Evolutionary conservation across 2,888 invertebrate species (phyloP).

Genomic region (Oxycera nigricornis): DNA sequence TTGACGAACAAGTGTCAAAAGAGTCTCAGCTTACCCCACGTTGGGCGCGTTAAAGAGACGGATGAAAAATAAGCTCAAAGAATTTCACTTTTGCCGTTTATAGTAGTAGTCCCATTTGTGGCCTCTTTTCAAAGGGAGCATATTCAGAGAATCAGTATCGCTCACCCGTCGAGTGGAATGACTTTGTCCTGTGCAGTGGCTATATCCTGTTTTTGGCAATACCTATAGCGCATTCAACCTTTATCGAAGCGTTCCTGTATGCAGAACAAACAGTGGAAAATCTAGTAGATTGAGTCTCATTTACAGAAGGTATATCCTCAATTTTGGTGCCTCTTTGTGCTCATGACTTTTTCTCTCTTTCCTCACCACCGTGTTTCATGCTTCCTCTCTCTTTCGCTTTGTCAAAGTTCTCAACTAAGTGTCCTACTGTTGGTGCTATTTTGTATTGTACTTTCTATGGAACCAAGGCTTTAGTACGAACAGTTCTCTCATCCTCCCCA

Average conservation of each 20-base stretch:
- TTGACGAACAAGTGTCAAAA: background rate
- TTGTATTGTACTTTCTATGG: background rate
- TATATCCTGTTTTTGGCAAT: background rate
- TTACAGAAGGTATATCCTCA: conserved; percentile 3
- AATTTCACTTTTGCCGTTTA: conserved; percentile 4
- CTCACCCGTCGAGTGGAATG: background rate
- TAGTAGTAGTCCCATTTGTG: background rate
- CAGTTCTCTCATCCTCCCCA: background rate
- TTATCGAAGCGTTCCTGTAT: background rate
- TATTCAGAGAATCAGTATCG: background rate
- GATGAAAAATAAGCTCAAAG: background rate
- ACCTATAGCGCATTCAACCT: conserved; percentile 4
- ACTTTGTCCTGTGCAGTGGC: background rate
- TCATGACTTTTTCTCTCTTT: background rate
- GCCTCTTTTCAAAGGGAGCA: conserved; percentile 6
- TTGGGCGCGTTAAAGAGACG: conserved; percentile 1
- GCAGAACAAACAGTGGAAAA: background rate
- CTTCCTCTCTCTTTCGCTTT: background rate
- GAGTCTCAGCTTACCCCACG: background rate
- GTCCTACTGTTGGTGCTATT: background rate
- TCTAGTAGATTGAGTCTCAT: background rate
- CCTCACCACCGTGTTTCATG: background rate
- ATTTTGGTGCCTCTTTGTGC: too few species aligned
- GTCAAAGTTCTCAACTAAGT: too few species aligned
- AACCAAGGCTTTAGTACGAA: conserved; percentile 7